Base-by-base conservation (phyloP, 2,888 invertebrate genomes). In the Omphaloscelis lunosa region DNA sequence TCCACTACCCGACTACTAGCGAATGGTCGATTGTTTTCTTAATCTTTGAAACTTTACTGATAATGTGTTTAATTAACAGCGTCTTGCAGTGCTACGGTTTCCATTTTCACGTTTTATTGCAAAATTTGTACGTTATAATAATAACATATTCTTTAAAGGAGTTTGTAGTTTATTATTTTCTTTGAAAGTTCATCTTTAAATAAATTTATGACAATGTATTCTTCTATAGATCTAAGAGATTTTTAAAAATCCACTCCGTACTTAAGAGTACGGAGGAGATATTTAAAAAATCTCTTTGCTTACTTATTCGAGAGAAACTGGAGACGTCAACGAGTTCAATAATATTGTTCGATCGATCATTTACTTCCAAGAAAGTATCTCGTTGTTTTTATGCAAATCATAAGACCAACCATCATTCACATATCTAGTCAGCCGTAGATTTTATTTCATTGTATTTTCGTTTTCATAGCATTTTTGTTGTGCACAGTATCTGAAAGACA, bases 1-100 rank as follows among this genome's bases (percentile, higher is more conserved):
- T 34, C 34, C 34, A 4, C n/a, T n/a, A n/a, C 72, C 53, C 45
- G 45, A 65, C 51, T 11, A n/a, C 56, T 29, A 59, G 15, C 39
- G 41, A n/a, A 51, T 34, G 62, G 72, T 76, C 58, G 48, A 79
- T 82, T 87, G 86, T 77, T 86, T 83, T 80, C 73, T 72, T 73
- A 85, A 79, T 77, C 66, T 76, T 61, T 45, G 63, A 53, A 58
- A 70, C 73, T 61, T 68, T 59, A 39, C 66, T 72, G 58, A 77
- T 58, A 77, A 66, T 72, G 66, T 73, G 51, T 58, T 77, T 72
- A 87, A 77, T 81, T 72, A 77, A 79, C 78, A 56, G 29, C n/a
- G 17, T 61, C 75, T 66, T 74, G 39, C 12, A 79, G 27, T 58
- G 15, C 12, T 58, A 62, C 23, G 2, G 58, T 59, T 70, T 75